Base-by-base conservation (phyloP, 35 echinoderm and acorn worm species). In the Diadema setosum region DNA sequence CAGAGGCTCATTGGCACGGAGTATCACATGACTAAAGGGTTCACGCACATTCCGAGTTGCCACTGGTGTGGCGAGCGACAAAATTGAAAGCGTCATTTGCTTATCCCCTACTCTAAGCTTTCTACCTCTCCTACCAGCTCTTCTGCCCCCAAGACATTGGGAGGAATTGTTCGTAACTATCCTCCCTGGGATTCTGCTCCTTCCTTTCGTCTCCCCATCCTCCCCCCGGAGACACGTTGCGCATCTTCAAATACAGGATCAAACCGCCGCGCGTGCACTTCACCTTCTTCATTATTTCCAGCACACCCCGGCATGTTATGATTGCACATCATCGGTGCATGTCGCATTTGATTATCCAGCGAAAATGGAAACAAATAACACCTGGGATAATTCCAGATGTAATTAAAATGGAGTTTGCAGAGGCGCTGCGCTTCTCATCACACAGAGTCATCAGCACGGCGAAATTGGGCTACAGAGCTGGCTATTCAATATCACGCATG, bases 361-460 rank as follows among this genome's bases (percentile, higher is more conserved):
- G 35, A 44, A 36, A 67, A 67, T n/a, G 63, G 63, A 67, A 67
- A 67, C 63, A 67, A 42, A 78, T 39, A 78, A 78, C 73, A 78
- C 73, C 73, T 78, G 73, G 73, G 73, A 78, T 78, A 44, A 44
- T 78, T 78, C 44, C 73, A 67, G 63, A 67, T 67, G 63, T 67
- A 67, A 67, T 67, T 67, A 67, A 67, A 67, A n/a, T 67, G 63
- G 37, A 67, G 37, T 67, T 67, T 67, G 37, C 63, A 26, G 37
- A 67, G 37, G 63, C 63, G n/a, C 63, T 33, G 63, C 12, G 63
- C 63, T 34, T 34, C 63, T 29, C n/a, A n/a, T n/a, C 27, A 67
- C 27, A 67, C 37, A 34, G 12, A n/a, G 63, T 67, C 30, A 67
- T 67, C 63, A 67, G 11, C 63, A n/a, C n/a, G 27, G 18, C 23